Conservation (phyloP, 2,797 vertebrate genomes). For the Sebastolobus altivelis region DNA sequence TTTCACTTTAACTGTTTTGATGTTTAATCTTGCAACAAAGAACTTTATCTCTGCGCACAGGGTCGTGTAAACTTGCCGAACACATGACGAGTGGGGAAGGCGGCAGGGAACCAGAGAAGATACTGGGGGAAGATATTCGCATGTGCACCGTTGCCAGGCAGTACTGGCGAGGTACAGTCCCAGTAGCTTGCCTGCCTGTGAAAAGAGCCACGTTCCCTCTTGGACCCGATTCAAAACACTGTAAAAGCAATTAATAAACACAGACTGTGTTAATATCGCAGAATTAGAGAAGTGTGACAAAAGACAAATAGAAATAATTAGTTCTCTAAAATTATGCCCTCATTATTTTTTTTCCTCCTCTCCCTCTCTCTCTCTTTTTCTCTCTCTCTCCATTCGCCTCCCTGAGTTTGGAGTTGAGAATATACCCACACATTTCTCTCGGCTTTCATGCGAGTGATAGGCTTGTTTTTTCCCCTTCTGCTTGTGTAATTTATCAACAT, state of each 20-base stretch:
- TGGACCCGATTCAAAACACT: constrained; percentile 99
- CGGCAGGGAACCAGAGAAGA: constrained; percentile 88
- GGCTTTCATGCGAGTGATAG: constrained; percentile 80
- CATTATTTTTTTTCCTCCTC: constrained; percentile 90
- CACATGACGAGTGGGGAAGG: constrained; percentile 88
- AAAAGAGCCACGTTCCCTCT: constrained; percentile 95
- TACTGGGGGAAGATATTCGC: constrained; percentile 83
- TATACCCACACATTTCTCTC: constrained; percentile 90
- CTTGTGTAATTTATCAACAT: constrained; percentile 87
- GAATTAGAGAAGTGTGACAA: constrained; percentile 99
- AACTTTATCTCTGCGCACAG: constrained; percentile 97
- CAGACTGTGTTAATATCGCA: constrained; percentile 99
- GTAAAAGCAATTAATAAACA: constrained; percentile 99
- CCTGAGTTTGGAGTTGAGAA: constrained; percentile 73
- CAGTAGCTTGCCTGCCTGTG: constrained; percentile 91
- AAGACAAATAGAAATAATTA: constrained; percentile 99
- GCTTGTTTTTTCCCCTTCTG: constrained; percentile 74
- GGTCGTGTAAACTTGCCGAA: constrained; percentile 97
- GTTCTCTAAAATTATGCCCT: constrained; percentile 99
- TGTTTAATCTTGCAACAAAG: constrained; percentile 99
- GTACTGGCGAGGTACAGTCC: constrained; percentile 91
- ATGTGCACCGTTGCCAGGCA: constrained; percentile 85
- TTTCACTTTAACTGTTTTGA: constrained; percentile 99
- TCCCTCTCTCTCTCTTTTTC: constrained; percentile 18
- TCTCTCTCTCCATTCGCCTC: constrained; percentile 51